Percentiles rank a stretch among this genome's conserved stretches.
Conservation (phyloP, 35 echinoderm and acorn worm species). For the Strongylocentrotus purpuratus region DNA sequence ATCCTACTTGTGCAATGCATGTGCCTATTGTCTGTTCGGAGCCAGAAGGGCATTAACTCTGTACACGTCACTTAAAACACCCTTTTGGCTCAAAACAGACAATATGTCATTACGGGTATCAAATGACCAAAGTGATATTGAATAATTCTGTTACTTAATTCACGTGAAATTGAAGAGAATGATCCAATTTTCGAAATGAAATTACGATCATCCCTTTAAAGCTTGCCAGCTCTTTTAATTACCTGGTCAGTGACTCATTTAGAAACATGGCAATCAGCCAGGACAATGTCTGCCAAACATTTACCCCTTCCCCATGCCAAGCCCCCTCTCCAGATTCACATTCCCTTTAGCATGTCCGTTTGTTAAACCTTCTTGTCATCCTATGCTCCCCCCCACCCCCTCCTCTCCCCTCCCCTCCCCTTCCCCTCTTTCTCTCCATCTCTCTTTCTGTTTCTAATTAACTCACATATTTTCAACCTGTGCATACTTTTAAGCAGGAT, state of each 20-base stretch:
- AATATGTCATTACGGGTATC: no score
- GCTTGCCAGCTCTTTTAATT: background rate
- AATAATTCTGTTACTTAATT: background rate
- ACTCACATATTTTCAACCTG: no score
- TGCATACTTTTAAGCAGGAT: no score
- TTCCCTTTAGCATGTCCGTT: background rate
- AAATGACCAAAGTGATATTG: no score
- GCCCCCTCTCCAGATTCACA: background rate
- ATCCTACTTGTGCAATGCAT: no score
- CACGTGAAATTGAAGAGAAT: background rate
- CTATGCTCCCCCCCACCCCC: background rate
- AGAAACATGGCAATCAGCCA: background rate
- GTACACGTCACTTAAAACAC: no score
- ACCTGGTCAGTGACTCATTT: constrained; percentile 5
- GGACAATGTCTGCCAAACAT: background rate
- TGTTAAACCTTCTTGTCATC: no score
- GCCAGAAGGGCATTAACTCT: no score
- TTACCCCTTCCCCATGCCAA: background rate
- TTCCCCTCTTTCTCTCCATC: background rate
- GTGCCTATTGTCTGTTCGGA: no score
- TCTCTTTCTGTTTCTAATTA: background rate
- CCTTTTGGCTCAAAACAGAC: no score
- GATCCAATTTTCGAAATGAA: background rate
- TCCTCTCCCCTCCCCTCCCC: background rate
- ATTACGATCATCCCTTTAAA: background rate